Evolutionary conservation across 2,888 invertebrate genomes (phyloP), one percentile per base, ranked within the genome.

Genomic region (Nemotelus nigrinus): DNA sequence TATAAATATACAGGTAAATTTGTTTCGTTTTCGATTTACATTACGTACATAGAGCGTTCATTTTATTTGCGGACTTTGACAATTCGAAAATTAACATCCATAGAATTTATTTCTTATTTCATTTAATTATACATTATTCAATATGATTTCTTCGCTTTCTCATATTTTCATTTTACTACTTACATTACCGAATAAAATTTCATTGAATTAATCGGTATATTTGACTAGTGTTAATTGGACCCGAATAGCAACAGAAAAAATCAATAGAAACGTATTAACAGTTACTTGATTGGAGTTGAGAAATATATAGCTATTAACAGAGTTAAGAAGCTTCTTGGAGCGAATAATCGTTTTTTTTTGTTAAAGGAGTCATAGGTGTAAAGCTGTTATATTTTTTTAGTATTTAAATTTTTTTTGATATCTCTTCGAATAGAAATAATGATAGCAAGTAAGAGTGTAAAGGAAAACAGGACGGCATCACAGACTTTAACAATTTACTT

Each of bases 381-480:
- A 53, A 70, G 43, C 10, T n/a, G 25, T 25, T 39, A 63, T 25
- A 2, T 63, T 2, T 25, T 48, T 67, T 67, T 48, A 25, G 50
- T 25, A 25, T 25, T 25, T 25, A 25, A 25, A 25, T 1, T 25
- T 25, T 0, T 25, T 25, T 25, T 25, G 25, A 25, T 1, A 25
- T 25, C 25, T 25, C 25, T 25, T 25, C 25, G 25, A 25, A 25
- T 25, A 25, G 25, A 25, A 25, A 25, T 25, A 25, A 25, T 25
- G 25, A 25, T 25, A 25, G 25, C 25, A 63, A 8, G 63, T 41
- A 5, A 4, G 10, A n/a, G 10, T 48, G 50, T 8, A 25, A 74
- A 25, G 76, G 45, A 76, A 76, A 76, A 76, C 41, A 67, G 76
- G 76, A 76, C 76, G 76, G 76, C 67, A 76, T 76, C 76, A 76